Percentiles rank a stretch among this genome's conserved stretches.
Conservation (phyloP, 2,797 vertebrate species). For the Characodon lateralis region DNA sequence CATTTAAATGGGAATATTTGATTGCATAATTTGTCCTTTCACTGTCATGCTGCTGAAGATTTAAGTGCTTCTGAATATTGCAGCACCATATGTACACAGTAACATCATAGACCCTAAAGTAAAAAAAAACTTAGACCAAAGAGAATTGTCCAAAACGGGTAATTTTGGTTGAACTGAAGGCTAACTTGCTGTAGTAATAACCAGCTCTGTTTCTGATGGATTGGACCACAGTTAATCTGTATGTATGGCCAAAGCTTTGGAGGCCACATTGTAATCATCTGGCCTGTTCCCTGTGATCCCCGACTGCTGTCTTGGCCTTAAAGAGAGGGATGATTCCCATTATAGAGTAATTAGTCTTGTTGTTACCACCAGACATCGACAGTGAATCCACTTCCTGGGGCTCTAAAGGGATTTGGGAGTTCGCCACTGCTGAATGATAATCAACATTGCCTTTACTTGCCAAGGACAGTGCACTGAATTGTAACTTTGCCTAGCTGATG, state of each 20-base stretch:
- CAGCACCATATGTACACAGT: slow-evolving; percentile 41
- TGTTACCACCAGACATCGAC: slow-evolving; percentile 74
- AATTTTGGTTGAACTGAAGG: slow-evolving; percentile 40
- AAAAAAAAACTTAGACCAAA: slow-evolving; percentile 49
- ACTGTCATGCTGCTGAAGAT: slow-evolving; percentile 22
- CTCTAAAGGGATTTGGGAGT: slow-evolving; percentile 66
- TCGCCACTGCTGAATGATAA: slow-evolving; percentile 67
- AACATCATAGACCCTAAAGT: slow-evolving; percentile 33
- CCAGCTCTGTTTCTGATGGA: slow-evolving; percentile 50
- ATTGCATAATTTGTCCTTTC: slow-evolving; percentile 31
- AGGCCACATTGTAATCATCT: slow-evolving; percentile 65
- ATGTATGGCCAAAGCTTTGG: slow-evolving; percentile 57
- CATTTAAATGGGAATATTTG: slow-evolving; percentile 10
- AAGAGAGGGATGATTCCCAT: slow-evolving; percentile 75
- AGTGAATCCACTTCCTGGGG: slow-evolving; percentile 66
- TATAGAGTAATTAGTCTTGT: slow-evolving; percentile 78
- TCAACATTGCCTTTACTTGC: slow-evolving; percentile 45
- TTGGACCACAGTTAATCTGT: slow-evolving; percentile 63
- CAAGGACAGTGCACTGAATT: slow-evolving; percentile 49
- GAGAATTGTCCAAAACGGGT: slow-evolving; percentile 37
- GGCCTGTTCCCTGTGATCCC: slow-evolving; percentile 54
- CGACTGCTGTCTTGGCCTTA: slow-evolving; percentile 58
- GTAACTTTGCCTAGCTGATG: slow-evolving; percentile 31
- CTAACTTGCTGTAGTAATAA: slow-evolving; percentile 36
- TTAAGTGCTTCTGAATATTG: slow-evolving; percentile 59